Evolutionary conservation across 2,888 invertebrate species (phyloP).

Genomic region (Proisotoma minuta): DNA sequence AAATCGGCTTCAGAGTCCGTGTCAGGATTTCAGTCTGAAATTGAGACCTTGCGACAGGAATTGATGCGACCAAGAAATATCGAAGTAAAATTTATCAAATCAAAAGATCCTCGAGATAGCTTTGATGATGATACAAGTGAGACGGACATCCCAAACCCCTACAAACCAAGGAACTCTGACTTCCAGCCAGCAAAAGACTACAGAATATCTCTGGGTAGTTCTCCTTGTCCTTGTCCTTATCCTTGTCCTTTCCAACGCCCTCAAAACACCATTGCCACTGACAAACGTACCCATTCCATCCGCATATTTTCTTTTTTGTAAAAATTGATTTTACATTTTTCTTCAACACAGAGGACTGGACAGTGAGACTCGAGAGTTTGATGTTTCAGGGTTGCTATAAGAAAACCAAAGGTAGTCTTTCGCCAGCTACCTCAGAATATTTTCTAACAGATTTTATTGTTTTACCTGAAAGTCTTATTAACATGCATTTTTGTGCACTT

Average conservation of each 20-base stretch:
- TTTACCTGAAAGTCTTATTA: too few relatives aligned
- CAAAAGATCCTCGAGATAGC: background rate
- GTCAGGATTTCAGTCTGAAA: background rate
- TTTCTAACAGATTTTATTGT: too few relatives aligned
- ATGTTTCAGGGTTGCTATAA: slow-evolving; percentile 24
- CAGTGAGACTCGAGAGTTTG: slow-evolving; percentile 29
- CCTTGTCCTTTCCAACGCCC: background rate
- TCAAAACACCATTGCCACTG: background rate
- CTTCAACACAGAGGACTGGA: slow-evolving; percentile 28
- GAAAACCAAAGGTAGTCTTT: slow-evolving; percentile 34
- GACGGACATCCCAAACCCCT: background rate
- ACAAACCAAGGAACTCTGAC: too few relatives aligned
- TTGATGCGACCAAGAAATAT: background rate
- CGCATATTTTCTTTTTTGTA: slow-evolving; percentile 21
- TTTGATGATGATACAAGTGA: slow-evolving; percentile 3
- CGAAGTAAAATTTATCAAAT: background rate
- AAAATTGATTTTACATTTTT: too few relatives aligned
- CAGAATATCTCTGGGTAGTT: too few relatives aligned
- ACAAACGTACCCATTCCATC: too few relatives aligned
- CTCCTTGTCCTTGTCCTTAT: background rate
- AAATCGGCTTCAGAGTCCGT: background rate
- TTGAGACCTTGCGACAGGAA: background rate
- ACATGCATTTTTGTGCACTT: too few relatives aligned
- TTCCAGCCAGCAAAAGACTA: too few relatives aligned
- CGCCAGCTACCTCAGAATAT: too few relatives aligned